Percentiles rank a stretch among this genome's conserved stretches.
Evolutionary conservation across 1,140 invertebrate species (phyloP).

Genomic region (Diploscapter pachys): DNA sequence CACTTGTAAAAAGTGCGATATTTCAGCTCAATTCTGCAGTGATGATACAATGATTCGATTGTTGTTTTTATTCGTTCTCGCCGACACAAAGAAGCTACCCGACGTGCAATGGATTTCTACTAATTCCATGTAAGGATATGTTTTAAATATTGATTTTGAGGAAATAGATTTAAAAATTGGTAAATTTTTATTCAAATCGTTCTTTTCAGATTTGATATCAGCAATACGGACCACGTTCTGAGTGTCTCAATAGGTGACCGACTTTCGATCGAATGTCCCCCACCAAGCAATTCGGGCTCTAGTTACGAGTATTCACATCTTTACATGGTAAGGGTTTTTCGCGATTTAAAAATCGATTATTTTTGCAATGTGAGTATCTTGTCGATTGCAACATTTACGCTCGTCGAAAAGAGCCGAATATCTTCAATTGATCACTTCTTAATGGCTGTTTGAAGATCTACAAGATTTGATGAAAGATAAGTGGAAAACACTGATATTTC

Average conservation of each 20-base stretch:
- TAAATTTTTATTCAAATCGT: not conserved
- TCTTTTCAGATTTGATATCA: conserved; percentile 36
- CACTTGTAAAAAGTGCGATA: not conserved
- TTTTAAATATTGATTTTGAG: not conserved
- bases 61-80: conserved; percentile 13
- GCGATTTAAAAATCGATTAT: not conserved
- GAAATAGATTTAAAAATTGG: not conserved
- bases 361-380: not conserved
- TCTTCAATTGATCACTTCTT: not conserved
- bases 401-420: not conserved
- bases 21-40: conserved; percentile 18
- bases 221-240: conserved; percentile 32
- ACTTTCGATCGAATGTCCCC: conserved; percentile 25
- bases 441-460: not conserved
- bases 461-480: not conserved
- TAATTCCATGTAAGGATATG: conserved; percentile 30
- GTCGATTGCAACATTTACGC: not conserved
- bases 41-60: conserved; percentile 6
- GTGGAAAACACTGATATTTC: not conserved
- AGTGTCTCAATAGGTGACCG: conserved; percentile 28
- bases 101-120: conserved; percentile 31
- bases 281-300: conserved; percentile 1
- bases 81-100: conserved; percentile 19
- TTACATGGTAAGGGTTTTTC: conserved; percentile 19
- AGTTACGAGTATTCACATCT: conserved; percentile 29